A percentile compares a stretch with the other conserved stretches of the same genome.
phyloP scores from a whole-genome alignment of 1,140 invertebrate genomes.

The Caenorhabditis briggsae region DNA sequence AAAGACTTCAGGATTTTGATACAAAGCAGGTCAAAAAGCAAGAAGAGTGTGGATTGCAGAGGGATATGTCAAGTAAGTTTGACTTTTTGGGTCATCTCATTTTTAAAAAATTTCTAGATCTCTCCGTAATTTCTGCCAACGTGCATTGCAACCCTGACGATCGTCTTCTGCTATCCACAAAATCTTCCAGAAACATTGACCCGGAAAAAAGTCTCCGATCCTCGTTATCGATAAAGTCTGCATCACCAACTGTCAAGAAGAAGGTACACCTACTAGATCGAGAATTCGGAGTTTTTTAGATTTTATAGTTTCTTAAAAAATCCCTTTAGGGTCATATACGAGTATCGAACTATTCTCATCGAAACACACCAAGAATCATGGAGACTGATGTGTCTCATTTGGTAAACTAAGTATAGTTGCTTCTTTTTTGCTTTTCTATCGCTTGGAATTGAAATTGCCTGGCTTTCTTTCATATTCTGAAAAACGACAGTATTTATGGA shows the following conservation, averaged over 20 bases:
- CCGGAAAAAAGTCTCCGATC: neutral
- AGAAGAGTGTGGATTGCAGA: slow-evolving; percentile 7
- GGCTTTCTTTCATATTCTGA: neutral
- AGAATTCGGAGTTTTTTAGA: no score
- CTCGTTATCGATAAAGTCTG: slow-evolving; percentile 1
- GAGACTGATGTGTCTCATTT: slow-evolving; percentile 44
- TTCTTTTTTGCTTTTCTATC: slow-evolving; percentile 10
- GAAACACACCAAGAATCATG: slow-evolving; percentile 7
- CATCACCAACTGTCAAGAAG: neutral
- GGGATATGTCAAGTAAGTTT: slow-evolving; percentile 22
- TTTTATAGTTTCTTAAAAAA: neutral
- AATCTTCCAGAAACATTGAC: neutral
- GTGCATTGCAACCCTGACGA: slow-evolving; percentile 55
- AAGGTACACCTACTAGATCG: neutral
- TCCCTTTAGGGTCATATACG: neutral
- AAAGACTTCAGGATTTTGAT: neutral
- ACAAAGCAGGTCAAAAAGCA: neutral
- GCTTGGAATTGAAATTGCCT: neutral
- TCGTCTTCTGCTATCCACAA: neutral
- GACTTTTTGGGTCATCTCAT: neutral
- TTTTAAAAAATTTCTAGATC: neutral
- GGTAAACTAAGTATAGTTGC: neutral
- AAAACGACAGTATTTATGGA: no score
- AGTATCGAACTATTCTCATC: neutral
- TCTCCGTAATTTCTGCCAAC: slow-evolving; percentile 53